A percentile compares a stretch with the other conserved stretches of the same genome.
phyloP scores from a whole-genome alignment of 1,140 invertebrate genomes.

The Sinella curviseta region DNA sequence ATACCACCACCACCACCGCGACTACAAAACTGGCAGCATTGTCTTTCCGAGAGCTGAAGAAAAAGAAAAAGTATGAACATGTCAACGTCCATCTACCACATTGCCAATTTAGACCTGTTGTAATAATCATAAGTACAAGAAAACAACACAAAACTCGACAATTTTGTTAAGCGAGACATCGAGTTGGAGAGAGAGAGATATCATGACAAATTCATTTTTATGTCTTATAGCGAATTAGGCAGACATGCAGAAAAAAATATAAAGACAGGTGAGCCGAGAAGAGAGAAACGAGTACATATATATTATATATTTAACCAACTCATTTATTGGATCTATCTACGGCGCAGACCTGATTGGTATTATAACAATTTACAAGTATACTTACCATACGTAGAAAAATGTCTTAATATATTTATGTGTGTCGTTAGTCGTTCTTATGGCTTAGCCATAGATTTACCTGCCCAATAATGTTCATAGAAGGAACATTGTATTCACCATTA shows the following conservation, averaged over 20 bases:
- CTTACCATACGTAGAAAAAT: background rate
- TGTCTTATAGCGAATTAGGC: background rate
- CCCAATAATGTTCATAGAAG: background rate
- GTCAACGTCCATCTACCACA: slow-evolving; percentile 3
- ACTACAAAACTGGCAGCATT: no score
- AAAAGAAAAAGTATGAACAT: background rate
- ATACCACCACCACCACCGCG: no score
- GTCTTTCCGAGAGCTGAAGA: no score
- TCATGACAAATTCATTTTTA: background rate
- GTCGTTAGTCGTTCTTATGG: no score
- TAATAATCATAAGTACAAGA: no score
- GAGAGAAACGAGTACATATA: background rate
- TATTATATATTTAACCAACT: background rate
- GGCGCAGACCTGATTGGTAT: background rate
- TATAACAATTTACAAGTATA: background rate
- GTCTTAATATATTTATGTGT: background rate
- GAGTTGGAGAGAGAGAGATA: no score
- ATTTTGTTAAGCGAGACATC: no score
- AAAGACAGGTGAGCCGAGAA: no score
- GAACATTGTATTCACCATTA: background rate
- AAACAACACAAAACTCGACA: no score
- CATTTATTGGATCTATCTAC: background rate
- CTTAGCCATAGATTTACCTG: background rate
- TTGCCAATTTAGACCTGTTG: background rate
- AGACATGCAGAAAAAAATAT: background rate